These are phyloP conservation scores for Idris sp. DNA, from an alignment of 1,140 invertebrate species.

Conservation along the genomic window DNA sequence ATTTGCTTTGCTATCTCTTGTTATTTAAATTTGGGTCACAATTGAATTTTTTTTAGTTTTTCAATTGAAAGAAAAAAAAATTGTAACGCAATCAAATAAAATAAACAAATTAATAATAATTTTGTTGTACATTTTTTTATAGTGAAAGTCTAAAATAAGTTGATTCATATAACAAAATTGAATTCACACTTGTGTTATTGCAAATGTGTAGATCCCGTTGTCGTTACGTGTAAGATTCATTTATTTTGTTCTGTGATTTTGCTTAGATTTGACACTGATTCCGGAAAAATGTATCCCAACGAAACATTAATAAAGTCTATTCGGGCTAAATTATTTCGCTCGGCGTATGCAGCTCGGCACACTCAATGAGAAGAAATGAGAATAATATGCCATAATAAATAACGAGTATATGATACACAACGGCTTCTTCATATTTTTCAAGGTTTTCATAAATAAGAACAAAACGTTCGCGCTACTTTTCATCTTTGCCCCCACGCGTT, in stretches of 20 bases:
- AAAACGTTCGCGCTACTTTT: conserved; percentile 56
- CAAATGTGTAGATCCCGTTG: conserved; percentile 9
- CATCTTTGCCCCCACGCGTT: conserved; percentile 23
- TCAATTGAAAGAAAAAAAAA: no score
- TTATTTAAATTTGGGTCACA: no score
- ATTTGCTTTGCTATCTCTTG: no score
- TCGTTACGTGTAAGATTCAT: conserved; percentile 25
- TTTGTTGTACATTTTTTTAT: no score
- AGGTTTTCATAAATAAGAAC: conserved; percentile 55
- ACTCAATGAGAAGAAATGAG: conserved; percentile 50
- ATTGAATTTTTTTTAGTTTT: no score
- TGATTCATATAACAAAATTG: no score
- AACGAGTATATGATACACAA: conserved; percentile 48
- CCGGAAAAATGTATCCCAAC: conserved; percentile 25
- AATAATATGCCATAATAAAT: conserved; percentile 53
- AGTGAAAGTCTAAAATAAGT: no score
- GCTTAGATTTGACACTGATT: conserved; percentile 49
- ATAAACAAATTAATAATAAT: no score
- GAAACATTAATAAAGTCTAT: conserved; percentile 45
- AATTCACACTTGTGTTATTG: no score
- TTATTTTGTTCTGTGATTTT: conserved; percentile 22
- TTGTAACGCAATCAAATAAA: no score
- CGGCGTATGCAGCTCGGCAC: conserved; percentile 22
- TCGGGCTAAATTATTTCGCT: conserved; percentile 30
- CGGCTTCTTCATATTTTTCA: conserved; percentile 55